These are phyloP conservation scores for Pachyramphus minor DNA, from an alignment of 2,113 vertebrate species.

Conservation along the genomic window DNA sequence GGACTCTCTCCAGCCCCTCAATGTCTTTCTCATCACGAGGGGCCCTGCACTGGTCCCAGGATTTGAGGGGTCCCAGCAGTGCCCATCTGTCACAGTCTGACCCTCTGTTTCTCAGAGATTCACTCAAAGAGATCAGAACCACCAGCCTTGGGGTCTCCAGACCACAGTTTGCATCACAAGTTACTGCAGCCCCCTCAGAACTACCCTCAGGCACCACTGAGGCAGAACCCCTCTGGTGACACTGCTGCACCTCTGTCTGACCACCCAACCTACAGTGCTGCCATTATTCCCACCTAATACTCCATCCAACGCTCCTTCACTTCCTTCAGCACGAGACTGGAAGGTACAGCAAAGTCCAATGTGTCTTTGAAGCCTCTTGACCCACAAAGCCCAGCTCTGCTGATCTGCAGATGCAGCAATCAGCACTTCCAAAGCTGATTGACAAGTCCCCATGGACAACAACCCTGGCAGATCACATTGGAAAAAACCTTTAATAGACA, in stretches of 20 bases:
- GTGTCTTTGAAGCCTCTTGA: rapidly evolving
- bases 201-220: not conserved
- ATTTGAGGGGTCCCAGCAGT: not conserved
- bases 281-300: not conserved
- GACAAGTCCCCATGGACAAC: not conserved
- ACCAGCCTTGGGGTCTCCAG: not conserved
- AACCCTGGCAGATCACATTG: rapidly evolving
- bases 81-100: not conserved
- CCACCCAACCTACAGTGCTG: not conserved
- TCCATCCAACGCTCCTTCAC: not conserved
- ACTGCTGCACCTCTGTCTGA: not conserved
- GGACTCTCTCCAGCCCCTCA: not conserved
- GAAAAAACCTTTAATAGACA: rapidly evolving
- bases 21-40: no score
- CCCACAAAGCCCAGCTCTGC: not conserved
- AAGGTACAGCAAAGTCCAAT: not conserved
- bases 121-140: not conserved
- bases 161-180: not conserved
- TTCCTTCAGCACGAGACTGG: not conserved
- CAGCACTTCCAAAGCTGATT: rapidly evolving
- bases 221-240: not conserved
- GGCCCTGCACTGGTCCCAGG: not conserved
- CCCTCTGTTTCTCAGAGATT: not conserved
- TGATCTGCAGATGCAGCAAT: not conserved
- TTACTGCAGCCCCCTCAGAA: not conserved